A percentile compares a stretch with the other conserved stretches of the same genome.
phyloP scores from a whole-genome alignment of 2,888 invertebrate genomes.

The Agelastica alni region DNA sequence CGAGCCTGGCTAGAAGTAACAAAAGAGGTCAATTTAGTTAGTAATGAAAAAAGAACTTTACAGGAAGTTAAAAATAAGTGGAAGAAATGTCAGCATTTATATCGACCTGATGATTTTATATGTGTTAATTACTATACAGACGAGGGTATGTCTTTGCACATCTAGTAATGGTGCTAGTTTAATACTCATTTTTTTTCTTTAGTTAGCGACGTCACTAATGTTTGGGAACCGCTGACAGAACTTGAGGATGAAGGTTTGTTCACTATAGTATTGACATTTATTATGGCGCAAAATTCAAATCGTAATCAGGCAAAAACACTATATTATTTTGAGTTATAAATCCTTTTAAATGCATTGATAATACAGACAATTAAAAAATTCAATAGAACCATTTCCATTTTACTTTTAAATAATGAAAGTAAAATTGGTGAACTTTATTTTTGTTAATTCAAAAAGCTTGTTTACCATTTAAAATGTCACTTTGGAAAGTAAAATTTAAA shows the following conservation, averaged over 20 bases:
- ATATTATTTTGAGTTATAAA: too few species aligned
- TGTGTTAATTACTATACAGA: conserved; percentile 28
- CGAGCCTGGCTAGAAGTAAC: conserved; percentile 46
- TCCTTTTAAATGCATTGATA: too few species aligned
- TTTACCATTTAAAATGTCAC: too few species aligned
- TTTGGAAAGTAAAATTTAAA: too few species aligned
- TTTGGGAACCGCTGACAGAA: conserved; percentile 33
- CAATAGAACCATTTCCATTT: too few species aligned
- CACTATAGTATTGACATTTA: conserved; percentile 26
- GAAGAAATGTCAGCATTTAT: conserved; percentile 47
- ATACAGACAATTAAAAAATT: too few species aligned
- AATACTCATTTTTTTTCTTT: conserved; percentile 24
- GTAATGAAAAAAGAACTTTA: conserved; percentile 44
- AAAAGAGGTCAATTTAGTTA: conserved; percentile 45
- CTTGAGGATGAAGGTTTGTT: conserved; percentile 31
- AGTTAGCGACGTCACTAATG: conserved; percentile 23
- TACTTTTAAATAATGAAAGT: too few species aligned
- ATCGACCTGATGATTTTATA: conserved; percentile 32
- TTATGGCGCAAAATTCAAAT: conserved; percentile 25
- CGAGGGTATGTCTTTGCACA: conserved; percentile 36
- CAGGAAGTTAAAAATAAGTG: conserved; percentile 50
- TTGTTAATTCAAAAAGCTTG: too few species aligned
- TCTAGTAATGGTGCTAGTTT: conserved; percentile 9
- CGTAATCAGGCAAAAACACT: conserved; percentile 21
- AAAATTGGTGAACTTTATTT: too few species aligned